These are phyloP conservation scores for Semicossyphus pulcher DNA, from an alignment of 2,113 vertebrate genomes.

Conservation along the genomic window DNA sequence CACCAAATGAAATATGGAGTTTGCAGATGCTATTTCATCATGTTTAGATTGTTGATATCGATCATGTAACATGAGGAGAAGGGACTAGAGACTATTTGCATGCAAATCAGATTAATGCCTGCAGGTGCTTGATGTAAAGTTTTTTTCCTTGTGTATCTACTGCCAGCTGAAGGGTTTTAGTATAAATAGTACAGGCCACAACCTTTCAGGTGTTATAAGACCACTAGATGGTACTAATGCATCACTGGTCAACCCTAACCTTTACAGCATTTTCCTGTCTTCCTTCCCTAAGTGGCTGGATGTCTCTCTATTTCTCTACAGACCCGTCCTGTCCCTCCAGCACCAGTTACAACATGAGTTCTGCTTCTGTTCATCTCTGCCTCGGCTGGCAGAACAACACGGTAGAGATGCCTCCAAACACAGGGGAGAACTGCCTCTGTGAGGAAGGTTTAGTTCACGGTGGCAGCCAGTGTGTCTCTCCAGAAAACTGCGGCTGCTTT, in stretches of 20 bases:
- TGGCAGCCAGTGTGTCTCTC: constrained; percentile 29
- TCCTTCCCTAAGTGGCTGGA: constrained; percentile 29
- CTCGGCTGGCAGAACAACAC: constrained; percentile 31
- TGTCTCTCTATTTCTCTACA: constrained; percentile 51
- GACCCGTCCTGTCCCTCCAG: constrained; percentile 41
- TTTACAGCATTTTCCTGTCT: constrained; percentile 25
- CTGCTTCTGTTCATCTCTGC: constrained; percentile 45
- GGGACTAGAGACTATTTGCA: constrained; percentile 20
- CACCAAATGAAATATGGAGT: constrained; percentile 65
- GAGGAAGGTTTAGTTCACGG: constrained; percentile 42
- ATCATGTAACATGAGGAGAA: constrained; percentile 23
- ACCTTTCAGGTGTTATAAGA: constrained; percentile 29
- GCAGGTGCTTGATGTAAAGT: constrained; percentile 12
- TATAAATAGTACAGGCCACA: constrained; percentile 33
- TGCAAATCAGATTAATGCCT: constrained; percentile 32
- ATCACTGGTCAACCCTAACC: constrained; percentile 67
- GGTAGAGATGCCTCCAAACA: constrained; percentile 20
- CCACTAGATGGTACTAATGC: constrained; percentile 81
- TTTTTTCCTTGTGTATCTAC: constrained; percentile 15
- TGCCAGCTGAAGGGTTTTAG: background rate
- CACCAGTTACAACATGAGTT: constrained; percentile 38
- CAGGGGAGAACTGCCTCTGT: constrained; percentile 51
- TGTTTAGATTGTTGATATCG: constrained; percentile 47
- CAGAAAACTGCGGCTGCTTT: constrained; percentile 54
- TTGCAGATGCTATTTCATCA: constrained; percentile 57